Percentiles rank a stretch among this genome's conserved stretches.
These are phyloP conservation scores for Gymnothorax javanicus DNA, from an alignment of 2,797 vertebrate genomes.

Conservation along the genomic window DNA sequence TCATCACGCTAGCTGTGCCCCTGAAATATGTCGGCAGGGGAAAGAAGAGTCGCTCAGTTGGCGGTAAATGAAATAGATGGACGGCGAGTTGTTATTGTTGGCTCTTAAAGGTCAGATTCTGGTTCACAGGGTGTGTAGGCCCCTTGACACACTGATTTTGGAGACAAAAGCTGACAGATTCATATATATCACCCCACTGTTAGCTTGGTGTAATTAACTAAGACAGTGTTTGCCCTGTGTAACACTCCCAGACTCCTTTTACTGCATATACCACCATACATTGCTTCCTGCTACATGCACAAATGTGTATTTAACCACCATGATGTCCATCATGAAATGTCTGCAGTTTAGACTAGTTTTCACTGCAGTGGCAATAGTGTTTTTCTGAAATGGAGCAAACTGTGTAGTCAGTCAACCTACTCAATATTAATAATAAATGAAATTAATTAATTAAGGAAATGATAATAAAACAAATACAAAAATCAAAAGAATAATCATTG, in stretches of 20 bases:
- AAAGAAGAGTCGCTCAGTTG: neutral
- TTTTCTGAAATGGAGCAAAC: too few species aligned
- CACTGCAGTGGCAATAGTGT: too few species aligned
- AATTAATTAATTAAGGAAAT: too few species aligned
- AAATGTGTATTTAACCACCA: neutral
- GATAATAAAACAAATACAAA: too few species aligned
- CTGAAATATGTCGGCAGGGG: neutral
- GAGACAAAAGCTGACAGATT: slow-evolving; percentile 10
- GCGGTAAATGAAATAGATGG: slow-evolving; percentile 14
- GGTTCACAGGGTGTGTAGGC: neutral
- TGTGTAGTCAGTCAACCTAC: too few species aligned
- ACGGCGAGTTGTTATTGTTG: neutral
- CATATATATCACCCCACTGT: neutral
- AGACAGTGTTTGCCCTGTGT: neutral
- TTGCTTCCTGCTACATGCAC: neutral
- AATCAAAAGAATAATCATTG: too few species aligned
- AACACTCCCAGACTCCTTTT: neutral
- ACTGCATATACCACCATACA: neutral
- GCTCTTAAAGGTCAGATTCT: slow-evolving; percentile 13
- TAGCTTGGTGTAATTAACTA: neutral
- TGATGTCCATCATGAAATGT: too few species aligned
- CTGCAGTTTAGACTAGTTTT: too few species aligned
- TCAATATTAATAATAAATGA: too few species aligned
- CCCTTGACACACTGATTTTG: slow-evolving; percentile 17
- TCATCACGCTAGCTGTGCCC: neutral